These are phyloP conservation scores for Platyrinchus mystaceus DNA, from an alignment of 2,797 vertebrate genomes.

Conservation along the genomic window DNA sequence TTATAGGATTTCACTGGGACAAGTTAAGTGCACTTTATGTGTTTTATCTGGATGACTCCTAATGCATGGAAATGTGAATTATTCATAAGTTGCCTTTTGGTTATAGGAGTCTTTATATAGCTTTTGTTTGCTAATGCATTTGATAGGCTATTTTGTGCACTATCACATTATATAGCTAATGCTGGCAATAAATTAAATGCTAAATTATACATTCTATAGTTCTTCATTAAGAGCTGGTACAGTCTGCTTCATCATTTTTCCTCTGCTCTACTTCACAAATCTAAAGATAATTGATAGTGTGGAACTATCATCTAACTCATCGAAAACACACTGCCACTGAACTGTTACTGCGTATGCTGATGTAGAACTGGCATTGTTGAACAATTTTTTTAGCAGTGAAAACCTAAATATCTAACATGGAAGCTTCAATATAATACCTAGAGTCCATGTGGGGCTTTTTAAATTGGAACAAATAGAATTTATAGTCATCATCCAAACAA, in stretches of 20 bases:
- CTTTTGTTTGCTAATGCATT: constrained; percentile 74
- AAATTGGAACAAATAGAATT: not conserved
- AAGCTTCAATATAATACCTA: not conserved
- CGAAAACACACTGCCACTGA: not conserved
- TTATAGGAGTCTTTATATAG: constrained; percentile 64
- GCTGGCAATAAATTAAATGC: constrained; percentile 66
- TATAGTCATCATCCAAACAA: not conserved
- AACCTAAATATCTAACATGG: not conserved
- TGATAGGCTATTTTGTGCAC: constrained; percentile 59
- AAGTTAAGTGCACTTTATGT: constrained; percentile 60
- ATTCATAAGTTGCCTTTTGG: constrained; percentile 64
- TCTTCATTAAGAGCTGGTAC: constrained; percentile 31
- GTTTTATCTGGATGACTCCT: constrained; percentile 60
- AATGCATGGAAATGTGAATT: constrained; percentile 70
- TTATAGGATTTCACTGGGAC: constrained; percentile 52
- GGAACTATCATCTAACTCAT: constrained; percentile 4
- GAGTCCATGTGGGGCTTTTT: not conserved
- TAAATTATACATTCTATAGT: constrained; percentile 68
- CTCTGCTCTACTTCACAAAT: constrained; percentile 58
- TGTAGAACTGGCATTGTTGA: not conserved
- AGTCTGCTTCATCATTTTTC: constrained; percentile 48
- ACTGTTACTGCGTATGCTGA: not conserved
- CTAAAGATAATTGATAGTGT: constrained; percentile 42
- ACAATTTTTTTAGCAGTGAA: not conserved
- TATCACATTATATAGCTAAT: constrained; percentile 48